These are phyloP conservation scores for Gymnobelideus leadbeateri DNA, from an alignment of 2,113 vertebrate species.

Conservation along the genomic window DNA sequence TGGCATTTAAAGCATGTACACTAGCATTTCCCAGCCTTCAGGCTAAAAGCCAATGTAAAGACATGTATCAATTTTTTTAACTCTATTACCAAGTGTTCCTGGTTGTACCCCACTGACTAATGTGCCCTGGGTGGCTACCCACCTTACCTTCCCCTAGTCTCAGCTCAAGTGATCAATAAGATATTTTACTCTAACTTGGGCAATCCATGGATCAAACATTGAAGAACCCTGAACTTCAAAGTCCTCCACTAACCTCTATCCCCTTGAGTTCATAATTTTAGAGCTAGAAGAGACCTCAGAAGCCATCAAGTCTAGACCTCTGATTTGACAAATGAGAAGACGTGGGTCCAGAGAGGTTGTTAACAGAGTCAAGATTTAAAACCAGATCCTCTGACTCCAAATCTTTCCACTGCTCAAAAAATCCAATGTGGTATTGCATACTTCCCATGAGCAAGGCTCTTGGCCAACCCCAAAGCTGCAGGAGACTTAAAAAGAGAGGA, in stretches of 20 bases:
- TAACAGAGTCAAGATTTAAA: no score
- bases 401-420: not conserved
- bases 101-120: not conserved
- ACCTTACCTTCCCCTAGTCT: not conserved
- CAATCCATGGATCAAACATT: not conserved
- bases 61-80: not conserved
- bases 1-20: not conserved
- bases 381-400: no score
- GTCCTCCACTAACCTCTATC: not conserved
- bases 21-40: not conserved
- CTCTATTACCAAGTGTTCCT: not conserved
- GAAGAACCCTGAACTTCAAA: not conserved
- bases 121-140: not conserved
- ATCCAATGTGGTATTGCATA: not conserved
- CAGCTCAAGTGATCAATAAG: not conserved
- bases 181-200: not conserved
- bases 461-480: not conserved
- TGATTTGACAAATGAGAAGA: no score
- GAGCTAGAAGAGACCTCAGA: not conserved
- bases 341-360: no score
- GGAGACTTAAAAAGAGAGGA: not conserved
- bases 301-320: no score
- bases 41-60: not conserved
- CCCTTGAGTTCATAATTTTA: not conserved
- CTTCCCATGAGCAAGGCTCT: not conserved